phyloP scores from a whole-genome alignment of 2,797 vertebrate genomes.

The Poeciliopsis infans region DNA sequence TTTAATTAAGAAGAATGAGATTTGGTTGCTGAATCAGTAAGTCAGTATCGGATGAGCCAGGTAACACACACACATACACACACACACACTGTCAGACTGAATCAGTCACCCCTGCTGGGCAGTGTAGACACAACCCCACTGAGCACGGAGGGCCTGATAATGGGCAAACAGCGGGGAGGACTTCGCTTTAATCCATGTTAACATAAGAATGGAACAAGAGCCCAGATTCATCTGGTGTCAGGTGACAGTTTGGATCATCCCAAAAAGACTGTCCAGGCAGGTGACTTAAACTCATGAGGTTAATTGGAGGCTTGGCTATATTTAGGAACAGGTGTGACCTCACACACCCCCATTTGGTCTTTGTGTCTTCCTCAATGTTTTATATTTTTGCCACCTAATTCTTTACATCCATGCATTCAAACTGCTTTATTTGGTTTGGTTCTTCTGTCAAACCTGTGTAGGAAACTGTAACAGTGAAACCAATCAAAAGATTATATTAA shows the following conservation, averaged over 20 bases:
- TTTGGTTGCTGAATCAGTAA: background rate
- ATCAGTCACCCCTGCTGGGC: slow-evolving; percentile 66
- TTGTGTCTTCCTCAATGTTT: too few relatives aligned
- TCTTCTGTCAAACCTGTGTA: background rate
- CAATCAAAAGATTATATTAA: background rate
- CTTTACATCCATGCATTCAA: background rate
- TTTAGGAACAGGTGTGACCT: slow-evolving; percentile 1
- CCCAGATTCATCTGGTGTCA: slow-evolving; percentile 35
- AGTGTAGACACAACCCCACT: slow-evolving; percentile 76
- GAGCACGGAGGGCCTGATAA: slow-evolving; percentile 61
- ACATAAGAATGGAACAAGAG: slow-evolving; percentile 65
- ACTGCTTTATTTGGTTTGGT: background rate
- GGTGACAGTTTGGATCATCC: background rate
- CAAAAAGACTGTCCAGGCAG: background rate
- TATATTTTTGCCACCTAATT: background rate
- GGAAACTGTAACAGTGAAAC: background rate
- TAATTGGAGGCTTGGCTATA: background rate
- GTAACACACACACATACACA: slow-evolving; percentile 7
- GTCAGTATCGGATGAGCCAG: background rate
- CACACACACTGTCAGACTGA: slow-evolving; percentile 17
- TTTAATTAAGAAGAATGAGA: background rate
- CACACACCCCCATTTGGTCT: background rate
- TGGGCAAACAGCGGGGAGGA: slow-evolving; percentile 63
- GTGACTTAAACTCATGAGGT: background rate
- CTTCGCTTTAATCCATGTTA: slow-evolving; percentile 67